phyloP scores from a whole-genome alignment of 2,888 invertebrate genomes.

The Tipula helvola region DNA sequence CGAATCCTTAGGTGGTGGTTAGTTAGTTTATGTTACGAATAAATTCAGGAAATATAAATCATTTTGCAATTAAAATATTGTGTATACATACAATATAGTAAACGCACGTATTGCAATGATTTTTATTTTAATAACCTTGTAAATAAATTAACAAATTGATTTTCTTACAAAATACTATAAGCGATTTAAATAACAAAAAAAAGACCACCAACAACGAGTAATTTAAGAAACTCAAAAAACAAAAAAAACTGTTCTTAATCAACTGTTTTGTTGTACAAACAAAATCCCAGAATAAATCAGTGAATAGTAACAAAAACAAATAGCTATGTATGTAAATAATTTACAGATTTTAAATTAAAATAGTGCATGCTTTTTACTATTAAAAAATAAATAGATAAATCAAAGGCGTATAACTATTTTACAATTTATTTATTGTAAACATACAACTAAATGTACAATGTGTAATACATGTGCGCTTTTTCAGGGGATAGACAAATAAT shows the following conservation, averaged over 20 bases:
- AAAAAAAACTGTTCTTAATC: background rate
- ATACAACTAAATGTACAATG: background rate
- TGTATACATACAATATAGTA: background rate
- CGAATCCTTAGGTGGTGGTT: background rate
- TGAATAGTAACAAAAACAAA: background rate
- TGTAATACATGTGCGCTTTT: background rate
- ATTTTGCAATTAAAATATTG: background rate
- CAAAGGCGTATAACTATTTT: background rate
- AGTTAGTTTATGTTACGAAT: background rate
- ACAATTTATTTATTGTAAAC: background rate
- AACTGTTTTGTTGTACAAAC: constrained; percentile 4
- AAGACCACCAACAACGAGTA: background rate
- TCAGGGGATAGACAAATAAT: background rate
- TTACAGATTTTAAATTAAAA: background rate
- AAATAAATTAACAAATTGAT: background rate
- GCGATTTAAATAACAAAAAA: background rate
- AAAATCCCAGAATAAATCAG: constrained; percentile 4
- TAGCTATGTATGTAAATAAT: background rate
- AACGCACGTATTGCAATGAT: background rate
- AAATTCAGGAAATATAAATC: background rate
- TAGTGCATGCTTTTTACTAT: background rate
- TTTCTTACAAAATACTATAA: background rate
- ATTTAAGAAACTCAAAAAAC: background rate
- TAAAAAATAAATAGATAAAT: constrained; percentile 4
- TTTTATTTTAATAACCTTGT: background rate